Evolutionary conservation across 2,113 vertebrate genomes (phyloP), one percentile per base, ranked within the genome.

Genomic region (Nothocercus julius): DNA sequence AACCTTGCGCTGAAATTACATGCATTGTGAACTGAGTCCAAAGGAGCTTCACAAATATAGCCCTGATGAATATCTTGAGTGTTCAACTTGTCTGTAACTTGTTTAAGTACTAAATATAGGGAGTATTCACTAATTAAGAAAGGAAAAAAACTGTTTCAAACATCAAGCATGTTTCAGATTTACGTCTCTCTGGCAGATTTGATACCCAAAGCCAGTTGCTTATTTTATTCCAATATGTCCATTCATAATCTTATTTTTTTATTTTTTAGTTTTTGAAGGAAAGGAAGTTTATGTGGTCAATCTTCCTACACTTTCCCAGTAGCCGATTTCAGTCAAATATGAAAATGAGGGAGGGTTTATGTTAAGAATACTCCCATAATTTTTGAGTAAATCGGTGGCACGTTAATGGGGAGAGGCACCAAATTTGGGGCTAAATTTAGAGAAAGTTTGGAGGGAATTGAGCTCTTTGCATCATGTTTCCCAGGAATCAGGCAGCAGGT

Each of bases 71-170:
- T 90, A 44, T 75, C 38, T 78, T 78, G 45, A 61, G 67, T 53
- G 75, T 56, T 89, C 64, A 68, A 81, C 38, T 64, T 89, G 38
- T 44, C 53, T 27, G 6, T 73, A 64, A 62, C 64, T 76, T 88
- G 87, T 4, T 0, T 90, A 81, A 54, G 13, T 51, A 76, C 45
- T 83, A 91, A 73, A 91, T 87, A 56, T 6, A 68, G 30, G 74
- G 22, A 85, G 56, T 80, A 78, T 38, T 47, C 18, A 66, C 76
- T 54, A 82, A 88, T 83, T 12, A 69, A 72, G 40, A 38, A 62
- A 56, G 4, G 54, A 69, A 56, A 6, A 6, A 51, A 34, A 3
- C 47, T 62, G 4, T 77, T 87, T 87, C 4, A 40, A 44, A 56
- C 19, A 16, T 4, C 68, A 32, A 75, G 4, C 64, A 2, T n/a